Evolutionary conservation across 2,888 invertebrate genomes (phyloP).

Genomic region (Pristionchus mayeri): DNA sequence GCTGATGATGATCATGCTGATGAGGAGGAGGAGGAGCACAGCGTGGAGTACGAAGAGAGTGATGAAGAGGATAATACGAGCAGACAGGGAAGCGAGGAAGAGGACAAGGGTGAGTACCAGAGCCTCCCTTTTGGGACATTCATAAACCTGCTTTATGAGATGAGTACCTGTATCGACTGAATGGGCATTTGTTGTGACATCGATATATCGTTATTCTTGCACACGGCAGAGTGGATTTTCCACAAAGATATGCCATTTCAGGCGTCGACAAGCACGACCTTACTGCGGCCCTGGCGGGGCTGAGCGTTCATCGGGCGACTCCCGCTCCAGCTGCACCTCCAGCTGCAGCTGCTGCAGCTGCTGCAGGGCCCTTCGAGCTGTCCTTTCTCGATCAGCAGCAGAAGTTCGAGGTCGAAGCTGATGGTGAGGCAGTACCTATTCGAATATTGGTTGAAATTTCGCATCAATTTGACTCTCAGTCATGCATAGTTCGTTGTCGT

Average conservation of each 20-base stretch:
- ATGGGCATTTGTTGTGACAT: too few species aligned
- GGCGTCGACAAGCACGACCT: background rate
- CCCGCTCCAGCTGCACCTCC: background rate
- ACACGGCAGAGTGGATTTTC: too few species aligned
- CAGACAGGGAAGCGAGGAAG: background rate
- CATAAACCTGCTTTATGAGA: too few species aligned
- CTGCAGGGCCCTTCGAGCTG: background rate
- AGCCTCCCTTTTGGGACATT: too few species aligned
- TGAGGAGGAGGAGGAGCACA: slow-evolving; percentile 37
- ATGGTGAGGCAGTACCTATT: background rate
- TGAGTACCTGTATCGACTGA: too few species aligned
- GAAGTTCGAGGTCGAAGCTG: slow-evolving; percentile 54
- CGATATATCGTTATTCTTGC: too few species aligned
- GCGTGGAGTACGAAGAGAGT: background rate
- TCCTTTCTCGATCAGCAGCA: slow-evolving; percentile 55
- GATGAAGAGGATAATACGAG: slow-evolving; percentile 21
- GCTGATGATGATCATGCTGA: slow-evolving; percentile 47
- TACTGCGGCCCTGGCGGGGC: background rate
- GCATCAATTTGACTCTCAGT: background rate
- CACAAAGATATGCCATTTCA: too few species aligned
- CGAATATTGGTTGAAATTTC: background rate
- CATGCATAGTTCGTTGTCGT: too few species aligned
- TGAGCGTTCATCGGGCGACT: background rate
- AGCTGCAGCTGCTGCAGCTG: background rate
- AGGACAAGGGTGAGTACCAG: background rate